Conservation (phyloP, 1,140 invertebrate species). For the Nymphalis io region DNA sequence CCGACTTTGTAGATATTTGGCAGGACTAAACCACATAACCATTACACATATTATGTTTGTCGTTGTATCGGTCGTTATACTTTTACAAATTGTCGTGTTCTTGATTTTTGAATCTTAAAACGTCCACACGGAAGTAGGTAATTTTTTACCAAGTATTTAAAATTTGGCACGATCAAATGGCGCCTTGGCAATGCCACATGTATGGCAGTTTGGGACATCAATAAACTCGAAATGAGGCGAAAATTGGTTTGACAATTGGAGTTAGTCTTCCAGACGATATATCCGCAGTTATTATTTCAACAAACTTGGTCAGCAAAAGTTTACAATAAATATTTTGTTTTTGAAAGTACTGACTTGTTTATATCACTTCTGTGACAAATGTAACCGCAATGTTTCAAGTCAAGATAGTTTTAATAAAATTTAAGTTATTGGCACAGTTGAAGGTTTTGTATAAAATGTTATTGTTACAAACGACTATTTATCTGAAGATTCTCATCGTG, state of each 20-base stretch:
- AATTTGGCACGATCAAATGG: conserved; percentile 27
- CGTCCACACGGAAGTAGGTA: neutral
- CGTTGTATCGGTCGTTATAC: neutral
- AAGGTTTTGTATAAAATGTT: neutral
- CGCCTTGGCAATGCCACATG: conserved; percentile 24
- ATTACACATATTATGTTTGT: neutral
- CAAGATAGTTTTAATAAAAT: neutral
- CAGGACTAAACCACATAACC: neutral
- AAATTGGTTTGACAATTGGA: conserved; percentile 30
- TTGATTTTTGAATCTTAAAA: neutral
- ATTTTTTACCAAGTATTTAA: conserved; percentile 17
- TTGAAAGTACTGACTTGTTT: neutral
- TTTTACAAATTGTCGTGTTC: neutral
- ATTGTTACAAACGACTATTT: neutral
- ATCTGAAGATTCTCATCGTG: neutral
- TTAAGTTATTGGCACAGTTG: neutral
- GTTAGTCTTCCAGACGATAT: conserved; percentile 2
- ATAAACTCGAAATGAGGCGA: conserved; percentile 30
- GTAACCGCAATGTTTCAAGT: neutral
- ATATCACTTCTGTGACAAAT: neutral
- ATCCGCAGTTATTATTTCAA: conserved; percentile 1
- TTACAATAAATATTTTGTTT: neutral
- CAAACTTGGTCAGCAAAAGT: conserved; percentile 1
- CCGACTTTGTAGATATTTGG: neutral
- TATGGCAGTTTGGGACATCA: conserved; percentile 20